Conservation (phyloP, 2,888 invertebrate species). For the Coelopa pilipes region DNA sequence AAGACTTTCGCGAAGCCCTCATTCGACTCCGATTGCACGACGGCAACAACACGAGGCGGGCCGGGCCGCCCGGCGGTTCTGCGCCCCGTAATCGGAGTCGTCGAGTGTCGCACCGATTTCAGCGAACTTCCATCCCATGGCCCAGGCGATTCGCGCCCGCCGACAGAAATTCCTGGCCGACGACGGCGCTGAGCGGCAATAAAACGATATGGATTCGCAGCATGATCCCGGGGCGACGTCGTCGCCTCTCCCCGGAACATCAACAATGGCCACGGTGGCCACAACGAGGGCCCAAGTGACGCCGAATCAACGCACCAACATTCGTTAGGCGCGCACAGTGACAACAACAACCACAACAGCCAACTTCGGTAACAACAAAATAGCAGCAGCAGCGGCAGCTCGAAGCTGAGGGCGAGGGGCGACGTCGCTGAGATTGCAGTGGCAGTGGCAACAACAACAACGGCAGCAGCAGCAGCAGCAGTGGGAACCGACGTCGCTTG, state of each 20-base stretch:
- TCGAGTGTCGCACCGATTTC: background rate
- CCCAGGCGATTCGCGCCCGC: background rate
- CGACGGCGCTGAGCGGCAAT: constrained; percentile 1
- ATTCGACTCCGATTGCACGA: background rate
- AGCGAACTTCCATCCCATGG: background rate
- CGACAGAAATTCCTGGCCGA: no score
- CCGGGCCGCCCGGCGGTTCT: no score
- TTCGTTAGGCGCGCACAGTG: constrained; percentile 11
- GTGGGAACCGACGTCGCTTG: constrained; percentile 3
- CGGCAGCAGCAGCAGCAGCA: constrained; percentile 35
- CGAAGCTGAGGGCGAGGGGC: background rate
- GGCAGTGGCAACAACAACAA: constrained; percentile 40
- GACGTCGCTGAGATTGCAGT: background rate
- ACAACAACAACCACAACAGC: constrained; percentile 17
- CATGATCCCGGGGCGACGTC: background rate
- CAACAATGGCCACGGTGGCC: background rate
- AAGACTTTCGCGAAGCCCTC: background rate
- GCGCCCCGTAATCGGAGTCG: background rate
- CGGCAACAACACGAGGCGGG: background rate
- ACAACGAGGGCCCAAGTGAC: constrained; percentile 19
- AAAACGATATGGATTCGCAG: constrained; percentile 26
- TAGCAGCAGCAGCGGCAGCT: constrained; percentile 10
- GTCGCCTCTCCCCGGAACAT: no score
- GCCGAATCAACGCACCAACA: constrained; percentile 34
- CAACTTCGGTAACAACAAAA: background rate